Conservation (phyloP, 2,888 invertebrate genomes). For the Thera obeliscata region DNA sequence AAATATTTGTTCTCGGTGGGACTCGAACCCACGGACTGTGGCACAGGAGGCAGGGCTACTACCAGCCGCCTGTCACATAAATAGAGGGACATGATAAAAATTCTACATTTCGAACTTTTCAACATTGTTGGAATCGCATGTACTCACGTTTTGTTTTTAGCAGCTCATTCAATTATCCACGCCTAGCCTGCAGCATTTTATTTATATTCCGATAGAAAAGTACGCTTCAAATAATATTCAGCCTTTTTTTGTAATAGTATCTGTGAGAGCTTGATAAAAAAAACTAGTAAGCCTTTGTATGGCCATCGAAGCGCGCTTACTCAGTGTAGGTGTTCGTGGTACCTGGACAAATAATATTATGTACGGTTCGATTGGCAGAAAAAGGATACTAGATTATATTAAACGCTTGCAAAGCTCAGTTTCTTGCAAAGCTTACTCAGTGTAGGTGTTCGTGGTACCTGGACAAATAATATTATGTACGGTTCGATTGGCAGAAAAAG, state of each 20-base stretch:
- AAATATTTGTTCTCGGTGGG: too few relatives aligned
- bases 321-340: slow-evolving; percentile 6
- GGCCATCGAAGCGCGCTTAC: slow-evolving; percentile 24
- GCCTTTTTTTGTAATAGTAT: slow-evolving; percentile 20
- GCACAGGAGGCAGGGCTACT: too few relatives aligned
- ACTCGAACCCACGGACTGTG: too few relatives aligned
- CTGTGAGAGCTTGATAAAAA: slow-evolving; percentile 27
- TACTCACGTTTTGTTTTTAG: slow-evolving; percentile 15
- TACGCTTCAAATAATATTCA: slow-evolving; percentile 26
- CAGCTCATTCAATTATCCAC: slow-evolving; percentile 12
- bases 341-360: slow-evolving; percentile 1
- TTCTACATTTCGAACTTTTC: too few relatives aligned
- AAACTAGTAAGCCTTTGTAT: slow-evolving; percentile 31
- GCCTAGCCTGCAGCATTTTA: slow-evolving; percentile 7
- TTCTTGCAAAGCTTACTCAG: too few relatives aligned
- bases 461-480: slow-evolving; percentile 1
- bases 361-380: background rate
- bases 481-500: background rate
- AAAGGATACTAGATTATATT: background rate
- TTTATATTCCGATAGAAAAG: slow-evolving; percentile 25
- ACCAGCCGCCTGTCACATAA: too few relatives aligned
- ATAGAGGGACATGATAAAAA: too few relatives aligned
- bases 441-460: slow-evolving; percentile 5
- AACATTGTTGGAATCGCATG: background rate
- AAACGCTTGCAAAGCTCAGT: background rate